A percentile compares a stretch with the other conserved stretches of the same genome.
Evolutionary conservation across 2,113 vertebrate genomes (phyloP).

Genomic region (Poecilia latipinna): DNA sequence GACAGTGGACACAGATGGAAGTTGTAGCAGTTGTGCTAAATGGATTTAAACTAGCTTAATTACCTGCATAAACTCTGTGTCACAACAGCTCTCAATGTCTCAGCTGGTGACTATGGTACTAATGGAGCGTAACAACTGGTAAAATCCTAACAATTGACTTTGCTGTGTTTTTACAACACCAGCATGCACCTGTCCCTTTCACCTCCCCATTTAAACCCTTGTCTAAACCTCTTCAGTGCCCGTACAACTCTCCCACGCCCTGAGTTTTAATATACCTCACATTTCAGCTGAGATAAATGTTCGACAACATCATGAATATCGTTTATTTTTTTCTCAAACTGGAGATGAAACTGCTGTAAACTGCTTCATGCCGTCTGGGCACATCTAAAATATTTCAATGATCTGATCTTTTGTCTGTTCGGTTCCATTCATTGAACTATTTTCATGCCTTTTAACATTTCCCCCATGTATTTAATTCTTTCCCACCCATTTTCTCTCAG

Average conservation of each 20-base stretch:
- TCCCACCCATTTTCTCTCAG: slow-evolving; percentile 22
- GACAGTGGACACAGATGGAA: background rate
- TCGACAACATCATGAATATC: background rate
- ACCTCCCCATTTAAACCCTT: background rate
- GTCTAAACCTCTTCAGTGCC: background rate
- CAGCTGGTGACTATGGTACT: background rate
- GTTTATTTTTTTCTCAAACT: background rate
- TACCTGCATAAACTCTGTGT: background rate
- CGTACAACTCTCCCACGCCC: background rate
- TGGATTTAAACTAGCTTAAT: background rate
- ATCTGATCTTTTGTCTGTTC: slow-evolving; percentile 7
- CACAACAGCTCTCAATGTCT: background rate
- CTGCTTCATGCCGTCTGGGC: slow-evolving; percentile 2
- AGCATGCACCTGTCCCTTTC: background rate
- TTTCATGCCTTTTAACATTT: slow-evolving; percentile 48
- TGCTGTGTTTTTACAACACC: background rate
- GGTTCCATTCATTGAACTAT: slow-evolving; percentile 15
- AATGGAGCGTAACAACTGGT: background rate
- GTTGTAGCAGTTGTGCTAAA: background rate
- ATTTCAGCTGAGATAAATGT: background rate
- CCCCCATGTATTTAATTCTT: slow-evolving; percentile 35
- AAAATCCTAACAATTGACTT: slow-evolving; percentile 2
- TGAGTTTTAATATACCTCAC: background rate
- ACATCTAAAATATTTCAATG: background rate
- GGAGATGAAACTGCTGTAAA: background rate